These are phyloP conservation scores for Dascillus cervinus DNA, from an alignment of 2,888 invertebrate genomes.

Conservation along the genomic window DNA sequence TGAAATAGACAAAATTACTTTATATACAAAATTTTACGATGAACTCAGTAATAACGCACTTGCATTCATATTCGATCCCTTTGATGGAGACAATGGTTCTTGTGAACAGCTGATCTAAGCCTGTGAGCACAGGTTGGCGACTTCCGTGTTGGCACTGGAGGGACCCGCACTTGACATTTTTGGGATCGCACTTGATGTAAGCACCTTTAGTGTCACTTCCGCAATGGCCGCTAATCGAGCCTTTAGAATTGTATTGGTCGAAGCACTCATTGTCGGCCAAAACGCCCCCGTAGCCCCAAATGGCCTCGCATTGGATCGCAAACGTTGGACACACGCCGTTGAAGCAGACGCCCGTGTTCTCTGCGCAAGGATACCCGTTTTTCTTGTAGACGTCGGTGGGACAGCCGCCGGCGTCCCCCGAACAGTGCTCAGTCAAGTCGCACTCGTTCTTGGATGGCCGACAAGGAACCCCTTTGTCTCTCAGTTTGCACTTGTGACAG, in stretches of 20 bases:
- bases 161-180: constrained; percentile 86
- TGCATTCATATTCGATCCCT: constrained; percentile 90
- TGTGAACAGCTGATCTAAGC: constrained; percentile 76
- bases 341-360: constrained; percentile 54
- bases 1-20: no score
- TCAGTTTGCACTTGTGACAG: constrained; percentile 83
- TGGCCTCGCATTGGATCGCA: constrained; percentile 78
- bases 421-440: constrained; percentile 91
- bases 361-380: constrained; percentile 80
- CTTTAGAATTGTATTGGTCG: constrained; percentile 92
- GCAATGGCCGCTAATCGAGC: constrained; percentile 92
- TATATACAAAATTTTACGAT: no score
- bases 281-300: constrained; percentile 86
- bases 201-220: constrained; percentile 66
- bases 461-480: constrained; percentile 65
- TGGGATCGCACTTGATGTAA: constrained; percentile 73
- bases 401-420: constrained; percentile 82
- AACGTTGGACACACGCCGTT: constrained; percentile 87
- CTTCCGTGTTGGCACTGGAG: constrained; percentile 89
- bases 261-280: constrained; percentile 85
- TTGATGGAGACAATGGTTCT: constrained; percentile 85
- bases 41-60: no score
- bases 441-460: constrained; percentile 85
- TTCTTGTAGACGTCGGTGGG: constrained; percentile 85
- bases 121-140: constrained; percentile 69